Evolutionary conservation across 2,113 vertebrate genomes (phyloP), one percentile per base, ranked within the genome.

Genomic region (Climacteris rufus): DNA sequence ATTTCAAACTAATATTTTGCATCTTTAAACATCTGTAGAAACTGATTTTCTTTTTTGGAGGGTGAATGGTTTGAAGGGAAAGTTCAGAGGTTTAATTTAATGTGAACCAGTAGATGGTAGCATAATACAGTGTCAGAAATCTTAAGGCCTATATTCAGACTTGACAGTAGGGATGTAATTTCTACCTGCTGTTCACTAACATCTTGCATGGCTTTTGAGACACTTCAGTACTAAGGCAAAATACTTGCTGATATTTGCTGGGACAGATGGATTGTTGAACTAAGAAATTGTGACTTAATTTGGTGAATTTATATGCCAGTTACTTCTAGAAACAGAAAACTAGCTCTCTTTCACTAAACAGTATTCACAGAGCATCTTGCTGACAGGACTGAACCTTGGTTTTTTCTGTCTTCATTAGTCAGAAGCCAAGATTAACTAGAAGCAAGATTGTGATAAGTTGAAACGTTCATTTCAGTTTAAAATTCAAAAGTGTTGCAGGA

Each of bases 71-170:
- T 77, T 93, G 42, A 65, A 89, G 20, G 49, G 25, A 39, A 63
- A 39, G 25, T 90, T 80, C 24, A 49, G 71, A 52, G 15, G 21
- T 83, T 92, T 88, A 39, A 47, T 39, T 81, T 87, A 71, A 47
- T 0, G 0, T 49, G 45, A 90, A 69, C 96, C 94, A 97, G 86
- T 83, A 96, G 94, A 94, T 95, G 95, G 87, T 95, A 96, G 88
- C 83, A 93, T 92, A 89, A 89, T 93, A 87, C 82, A 92, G 44
- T 50, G 53, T 78, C 64, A 88, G 69, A 92, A 91, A 89, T 87
- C 60, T 88, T 70, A 19, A 13, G 3, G 37, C 44, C 54, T 90
- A 1, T 78, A 24, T 70, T 91, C 63, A 78, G 24, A 65, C 45
- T 71, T 93, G 47, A 60, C 49, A 70, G 33, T 45, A 88, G 14